A percentile compares a stretch with the other conserved stretches of the same genome.
These are phyloP conservation scores for Chaetops frenatus DNA, from an alignment of 2,113 vertebrate species.

Conservation along the genomic window DNA sequence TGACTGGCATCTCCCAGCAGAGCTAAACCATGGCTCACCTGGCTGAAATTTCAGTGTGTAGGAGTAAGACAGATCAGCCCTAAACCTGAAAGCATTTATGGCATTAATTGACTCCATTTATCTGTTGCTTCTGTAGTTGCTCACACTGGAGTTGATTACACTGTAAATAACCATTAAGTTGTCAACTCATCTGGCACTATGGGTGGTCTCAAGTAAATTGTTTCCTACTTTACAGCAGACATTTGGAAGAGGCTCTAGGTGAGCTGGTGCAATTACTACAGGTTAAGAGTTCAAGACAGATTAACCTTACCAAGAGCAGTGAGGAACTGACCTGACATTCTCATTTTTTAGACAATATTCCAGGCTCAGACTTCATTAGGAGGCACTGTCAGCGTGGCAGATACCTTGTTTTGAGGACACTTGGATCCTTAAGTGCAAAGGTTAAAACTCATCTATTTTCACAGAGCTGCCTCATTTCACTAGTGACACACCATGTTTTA, in stretches of 20 bases:
- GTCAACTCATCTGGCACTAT: background rate
- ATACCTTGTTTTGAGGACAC: background rate
- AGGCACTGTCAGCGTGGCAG: background rate
- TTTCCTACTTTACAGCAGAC: background rate
- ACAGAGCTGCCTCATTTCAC: background rate
- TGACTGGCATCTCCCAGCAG: background rate
- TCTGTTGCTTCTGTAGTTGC: background rate
- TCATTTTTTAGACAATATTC: background rate
- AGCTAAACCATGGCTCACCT: background rate
- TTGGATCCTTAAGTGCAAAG: background rate
- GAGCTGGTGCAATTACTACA: background rate
- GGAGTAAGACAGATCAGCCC: background rate
- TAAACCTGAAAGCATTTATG: background rate
- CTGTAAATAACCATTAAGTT: background rate
- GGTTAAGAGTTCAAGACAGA: background rate
- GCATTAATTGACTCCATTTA: background rate
- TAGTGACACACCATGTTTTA: background rate
- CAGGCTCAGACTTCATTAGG: background rate
- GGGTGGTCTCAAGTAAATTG: background rate
- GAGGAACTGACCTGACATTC: background rate
- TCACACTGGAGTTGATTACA: background rate
- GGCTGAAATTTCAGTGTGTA: background rate
- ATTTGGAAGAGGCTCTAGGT: background rate
- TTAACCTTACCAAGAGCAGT: background rate
- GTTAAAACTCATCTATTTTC: background rate